Percentiles rank a stretch among this genome's conserved stretches.
phyloP scores from a whole-genome alignment of 2,888 invertebrate genomes.

The Cheilosia vulpina region DNA sequence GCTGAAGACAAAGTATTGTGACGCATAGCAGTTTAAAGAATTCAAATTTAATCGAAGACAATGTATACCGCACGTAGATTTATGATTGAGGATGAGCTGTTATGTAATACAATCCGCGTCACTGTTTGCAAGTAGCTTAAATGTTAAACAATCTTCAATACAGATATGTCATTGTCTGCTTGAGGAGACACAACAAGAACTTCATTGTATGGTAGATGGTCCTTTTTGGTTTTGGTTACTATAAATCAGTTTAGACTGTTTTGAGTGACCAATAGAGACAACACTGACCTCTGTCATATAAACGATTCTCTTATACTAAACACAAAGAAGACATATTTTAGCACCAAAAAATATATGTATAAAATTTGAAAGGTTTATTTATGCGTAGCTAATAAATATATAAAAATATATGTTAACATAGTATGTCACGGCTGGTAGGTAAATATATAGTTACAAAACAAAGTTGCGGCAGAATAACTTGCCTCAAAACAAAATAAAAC shows the following conservation, averaged over 20 bases:
- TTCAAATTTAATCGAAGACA: conserved; percentile 2
- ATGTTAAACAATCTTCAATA: not conserved
- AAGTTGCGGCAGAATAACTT: no score
- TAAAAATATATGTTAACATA: no score
- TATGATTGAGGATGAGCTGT: conserved; percentile 5
- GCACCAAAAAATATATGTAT: no score
- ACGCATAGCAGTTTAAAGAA: conserved; percentile 12
- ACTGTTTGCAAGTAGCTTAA: not conserved
- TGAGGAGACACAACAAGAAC: not conserved
- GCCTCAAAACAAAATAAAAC: no score
- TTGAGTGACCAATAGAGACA: no score
- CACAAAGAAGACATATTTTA: no score
- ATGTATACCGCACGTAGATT: not conserved
- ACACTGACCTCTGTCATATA: no score
- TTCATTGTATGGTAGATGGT: not conserved
- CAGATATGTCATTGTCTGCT: conserved; percentile 2
- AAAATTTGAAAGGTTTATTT: no score
- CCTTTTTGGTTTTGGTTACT: not conserved
- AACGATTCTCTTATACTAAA: no score
- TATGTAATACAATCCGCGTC: conserved; percentile 27
- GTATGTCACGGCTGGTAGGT: no score
- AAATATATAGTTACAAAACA: no score
- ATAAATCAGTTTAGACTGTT: not conserved
- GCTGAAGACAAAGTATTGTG: not conserved
- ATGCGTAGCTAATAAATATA: no score